Percentiles rank a stretch among this genome's conserved stretches.
Conservation (phyloP, 2,113 vertebrate species). For the Poeciliopsis occidentalis region DNA sequence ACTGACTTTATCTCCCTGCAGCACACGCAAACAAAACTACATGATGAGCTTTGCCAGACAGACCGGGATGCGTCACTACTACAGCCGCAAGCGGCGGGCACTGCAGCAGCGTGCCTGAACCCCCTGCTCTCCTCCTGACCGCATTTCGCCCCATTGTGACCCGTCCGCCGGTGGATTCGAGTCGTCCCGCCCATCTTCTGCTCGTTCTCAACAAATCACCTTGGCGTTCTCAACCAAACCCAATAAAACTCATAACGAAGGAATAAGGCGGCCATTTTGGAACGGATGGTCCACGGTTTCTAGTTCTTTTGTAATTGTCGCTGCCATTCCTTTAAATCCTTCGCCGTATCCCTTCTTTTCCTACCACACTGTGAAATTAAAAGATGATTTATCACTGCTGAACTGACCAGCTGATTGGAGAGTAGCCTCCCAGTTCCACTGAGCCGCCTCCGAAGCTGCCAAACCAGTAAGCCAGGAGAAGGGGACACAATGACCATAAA, state of each 20-base stretch:
- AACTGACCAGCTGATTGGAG: slow-evolving; percentile 70
- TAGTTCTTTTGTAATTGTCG: slow-evolving; percentile 71
- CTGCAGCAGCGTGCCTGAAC: slow-evolving; percentile 89
- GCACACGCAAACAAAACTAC: slow-evolving; percentile 99
- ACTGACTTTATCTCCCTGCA: slow-evolving; percentile 77
- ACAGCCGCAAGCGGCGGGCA: slow-evolving; percentile 96
- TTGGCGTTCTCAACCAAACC: slow-evolving; percentile 56
- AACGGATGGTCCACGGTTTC: slow-evolving; percentile 61
- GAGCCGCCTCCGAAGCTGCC: slow-evolving; percentile 62
- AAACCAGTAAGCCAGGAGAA: slow-evolving; percentile 58
- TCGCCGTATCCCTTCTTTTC: slow-evolving; percentile 50
- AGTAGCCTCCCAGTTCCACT: slow-evolving; percentile 62
- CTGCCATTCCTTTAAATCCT: slow-evolving; percentile 62
- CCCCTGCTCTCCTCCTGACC: slow-evolving; percentile 49
- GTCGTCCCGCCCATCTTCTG: slow-evolving; percentile 37
- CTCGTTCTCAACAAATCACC: slow-evolving; percentile 53
- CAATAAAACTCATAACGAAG: slow-evolving; percentile 70
- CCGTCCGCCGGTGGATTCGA: slow-evolving; percentile 62
- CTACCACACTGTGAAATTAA: slow-evolving; percentile 82
- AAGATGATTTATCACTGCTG: slow-evolving; percentile 74
- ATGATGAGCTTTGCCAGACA: slow-evolving; percentile 99
- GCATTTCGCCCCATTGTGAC: slow-evolving; percentile 58
- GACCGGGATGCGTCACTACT: slow-evolving; percentile 95
- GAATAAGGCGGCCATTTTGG: slow-evolving; percentile 68
- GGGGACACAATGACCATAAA: slow-evolving; percentile 56